Conservation (phyloP, 2,888 invertebrate genomes). For the Hymenopus coronatus region DNA sequence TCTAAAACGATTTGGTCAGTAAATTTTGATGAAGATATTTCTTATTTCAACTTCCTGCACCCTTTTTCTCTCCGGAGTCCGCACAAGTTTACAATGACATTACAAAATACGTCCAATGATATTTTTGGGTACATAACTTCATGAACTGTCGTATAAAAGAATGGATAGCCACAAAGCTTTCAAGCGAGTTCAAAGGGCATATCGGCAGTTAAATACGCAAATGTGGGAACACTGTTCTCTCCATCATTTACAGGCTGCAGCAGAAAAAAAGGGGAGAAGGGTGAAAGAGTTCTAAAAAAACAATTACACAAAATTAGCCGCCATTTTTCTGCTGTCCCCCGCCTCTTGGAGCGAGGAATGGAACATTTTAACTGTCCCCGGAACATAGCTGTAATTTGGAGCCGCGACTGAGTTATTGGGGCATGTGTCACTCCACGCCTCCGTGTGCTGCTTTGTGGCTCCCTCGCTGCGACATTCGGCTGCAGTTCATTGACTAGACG, state of each 20-base stretch:
- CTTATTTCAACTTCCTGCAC: too few relatives aligned
- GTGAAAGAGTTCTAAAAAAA: background rate
- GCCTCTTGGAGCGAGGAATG: background rate
- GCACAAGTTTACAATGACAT: too few relatives aligned
- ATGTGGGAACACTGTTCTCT: background rate
- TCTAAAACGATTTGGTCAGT: too few relatives aligned
- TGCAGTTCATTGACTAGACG: background rate
- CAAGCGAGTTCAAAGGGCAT: background rate
- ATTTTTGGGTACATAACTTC: too few relatives aligned
- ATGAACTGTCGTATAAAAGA: too few relatives aligned
- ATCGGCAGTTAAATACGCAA: background rate
- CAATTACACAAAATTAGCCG: slow-evolving; percentile 4
- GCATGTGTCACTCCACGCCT: slow-evolving; percentile 3
- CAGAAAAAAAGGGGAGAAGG: background rate
- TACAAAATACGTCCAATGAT: too few relatives aligned
- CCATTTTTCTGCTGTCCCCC: background rate
- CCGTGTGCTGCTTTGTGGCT: background rate
- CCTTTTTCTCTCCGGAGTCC: too few relatives aligned
- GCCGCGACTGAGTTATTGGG: background rate
- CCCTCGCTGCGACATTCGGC: background rate
- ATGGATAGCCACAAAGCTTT: too few relatives aligned
- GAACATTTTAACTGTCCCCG: slow-evolving; percentile 2
- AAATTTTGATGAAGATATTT: too few relatives aligned
- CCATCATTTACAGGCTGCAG: background rate
- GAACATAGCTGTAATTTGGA: slow-evolving; percentile 14